Conservation (phyloP, 2,113 vertebrate genomes). For the Callorhinus ursinus region DNA sequence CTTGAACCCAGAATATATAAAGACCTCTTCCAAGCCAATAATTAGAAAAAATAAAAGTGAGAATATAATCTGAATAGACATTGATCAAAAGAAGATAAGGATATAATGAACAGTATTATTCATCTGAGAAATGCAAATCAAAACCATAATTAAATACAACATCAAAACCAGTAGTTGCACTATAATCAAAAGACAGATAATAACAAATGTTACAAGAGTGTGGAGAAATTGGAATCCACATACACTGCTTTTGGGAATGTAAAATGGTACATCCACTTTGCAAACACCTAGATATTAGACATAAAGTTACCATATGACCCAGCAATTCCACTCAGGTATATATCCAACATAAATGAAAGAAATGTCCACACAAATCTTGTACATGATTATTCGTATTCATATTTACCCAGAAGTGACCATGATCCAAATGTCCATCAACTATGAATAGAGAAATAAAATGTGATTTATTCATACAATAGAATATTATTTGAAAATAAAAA, state of each 20-base stretch:
- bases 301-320: neutral
- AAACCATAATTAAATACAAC: neutral
- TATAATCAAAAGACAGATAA: neutral
- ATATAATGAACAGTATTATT: neutral
- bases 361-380: neutral
- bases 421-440: neutral
- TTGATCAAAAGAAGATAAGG: neutral
- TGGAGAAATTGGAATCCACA: neutral
- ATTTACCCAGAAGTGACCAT: neutral
- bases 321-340: neutral
- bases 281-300: neutral
- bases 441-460: neutral
- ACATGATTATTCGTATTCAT: neutral
- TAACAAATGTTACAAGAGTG: neutral
- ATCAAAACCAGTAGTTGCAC: neutral
- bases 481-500: neutral
- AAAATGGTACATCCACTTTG: neutral
- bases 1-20: neutral
- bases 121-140: neutral
- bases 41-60: neutral
- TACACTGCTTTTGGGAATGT: neutral
- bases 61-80: neutral
- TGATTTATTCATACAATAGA: neutral
- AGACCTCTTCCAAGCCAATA: neutral
- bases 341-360: neutral